phyloP scores from a whole-genome alignment of 2,888 invertebrate genomes.

The Metallyticus violacea region DNA sequence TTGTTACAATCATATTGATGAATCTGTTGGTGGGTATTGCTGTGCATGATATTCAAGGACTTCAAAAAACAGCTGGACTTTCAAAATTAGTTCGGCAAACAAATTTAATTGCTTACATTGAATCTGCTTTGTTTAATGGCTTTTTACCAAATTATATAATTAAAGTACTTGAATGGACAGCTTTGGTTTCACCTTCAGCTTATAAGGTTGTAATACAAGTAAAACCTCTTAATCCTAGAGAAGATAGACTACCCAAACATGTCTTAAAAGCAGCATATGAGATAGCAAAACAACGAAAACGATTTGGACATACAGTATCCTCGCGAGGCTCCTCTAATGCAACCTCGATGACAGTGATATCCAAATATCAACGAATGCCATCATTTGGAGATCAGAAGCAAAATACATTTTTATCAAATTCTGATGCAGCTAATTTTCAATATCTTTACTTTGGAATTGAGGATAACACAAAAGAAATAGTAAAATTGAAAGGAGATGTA shows the following conservation, averaged over 20 bases:
- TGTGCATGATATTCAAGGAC: constrained; percentile 81
- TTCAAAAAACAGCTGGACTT: constrained; percentile 80
- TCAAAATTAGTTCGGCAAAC: constrained; percentile 82
- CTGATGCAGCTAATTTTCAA: not conserved
- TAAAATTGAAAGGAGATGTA: constrained; percentile 4
- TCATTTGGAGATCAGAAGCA: not conserved
- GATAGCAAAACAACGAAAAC: constrained; percentile 71
- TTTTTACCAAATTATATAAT: constrained; percentile 72
- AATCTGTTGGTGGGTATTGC: constrained; percentile 83
- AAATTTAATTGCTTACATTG: constrained; percentile 82
- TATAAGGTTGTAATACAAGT: constrained; percentile 79
- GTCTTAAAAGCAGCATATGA: constrained; percentile 79
- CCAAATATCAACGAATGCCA: not conserved
- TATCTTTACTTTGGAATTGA: not conserved
- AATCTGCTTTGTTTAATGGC: constrained; percentile 75
- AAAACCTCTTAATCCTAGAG: constrained; percentile 78
- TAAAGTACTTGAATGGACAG: constrained; percentile 73
- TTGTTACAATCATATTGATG: constrained; percentile 84
- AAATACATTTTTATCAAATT: not conserved
- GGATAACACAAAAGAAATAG: constrained; percentile 1
- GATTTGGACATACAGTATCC: constrained; percentile 37
- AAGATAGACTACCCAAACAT: constrained; percentile 74
- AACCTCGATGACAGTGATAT: not conserved
- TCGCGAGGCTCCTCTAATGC: constrained; percentile 42
- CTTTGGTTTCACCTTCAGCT: constrained; percentile 76